Conservation (phyloP, 2,113 vertebrate species). For the Ptilorrhoa leucosticta region DNA sequence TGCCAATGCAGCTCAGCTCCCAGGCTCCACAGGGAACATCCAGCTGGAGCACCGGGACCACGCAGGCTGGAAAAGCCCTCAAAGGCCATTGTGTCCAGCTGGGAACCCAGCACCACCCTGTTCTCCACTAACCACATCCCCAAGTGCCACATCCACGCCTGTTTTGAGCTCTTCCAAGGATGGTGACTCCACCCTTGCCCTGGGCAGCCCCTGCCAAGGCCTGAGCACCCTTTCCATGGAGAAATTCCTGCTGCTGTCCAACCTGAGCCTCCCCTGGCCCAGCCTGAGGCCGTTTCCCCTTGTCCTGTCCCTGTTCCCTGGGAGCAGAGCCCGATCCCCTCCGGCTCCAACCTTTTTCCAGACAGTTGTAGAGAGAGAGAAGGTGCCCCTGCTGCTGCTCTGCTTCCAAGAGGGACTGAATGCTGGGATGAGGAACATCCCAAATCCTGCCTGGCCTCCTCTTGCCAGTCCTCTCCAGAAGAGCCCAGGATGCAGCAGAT, state of each 20-base stretch:
- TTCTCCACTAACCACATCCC: fast-evolving
- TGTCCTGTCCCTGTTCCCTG: neutral
- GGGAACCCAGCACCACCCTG: fast-evolving
- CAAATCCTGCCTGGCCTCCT: fast-evolving
- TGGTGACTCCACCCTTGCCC: fast-evolving
- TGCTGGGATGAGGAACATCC: fast-evolving
- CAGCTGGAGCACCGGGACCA: neutral
- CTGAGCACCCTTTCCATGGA: neutral
- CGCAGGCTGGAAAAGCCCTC: neutral
- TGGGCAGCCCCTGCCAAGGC: neutral
- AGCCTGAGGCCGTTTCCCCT: neutral
- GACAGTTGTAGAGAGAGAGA: neutral
- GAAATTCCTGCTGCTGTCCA: neutral
- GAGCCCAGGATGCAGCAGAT: neutral
- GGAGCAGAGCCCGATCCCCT: fast-evolving
- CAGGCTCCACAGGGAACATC: neutral
- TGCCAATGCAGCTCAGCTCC: neutral
- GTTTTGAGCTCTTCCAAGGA: neutral
- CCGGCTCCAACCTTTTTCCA: neutral
- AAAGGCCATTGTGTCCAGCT: neutral
- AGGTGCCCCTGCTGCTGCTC: neutral
- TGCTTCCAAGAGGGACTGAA: neutral
- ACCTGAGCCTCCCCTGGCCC: neutral
- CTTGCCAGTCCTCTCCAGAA: neutral
- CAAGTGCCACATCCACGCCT: neutral